Conservation (phyloP, 2,888 invertebrate species). For the Scrobipalpa atriplicella region DNA sequence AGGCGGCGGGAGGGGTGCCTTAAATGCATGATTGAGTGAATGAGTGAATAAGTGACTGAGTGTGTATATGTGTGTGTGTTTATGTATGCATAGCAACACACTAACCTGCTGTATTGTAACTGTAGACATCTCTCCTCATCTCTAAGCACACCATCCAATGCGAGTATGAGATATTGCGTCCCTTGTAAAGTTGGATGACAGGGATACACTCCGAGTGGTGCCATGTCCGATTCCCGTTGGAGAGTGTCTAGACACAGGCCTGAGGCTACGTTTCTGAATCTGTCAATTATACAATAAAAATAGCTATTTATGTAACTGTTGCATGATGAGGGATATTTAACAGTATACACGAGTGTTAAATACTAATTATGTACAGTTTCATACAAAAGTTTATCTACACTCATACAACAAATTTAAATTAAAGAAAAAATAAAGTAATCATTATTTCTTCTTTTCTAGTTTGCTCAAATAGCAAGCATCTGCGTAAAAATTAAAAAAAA, state of each 20-base stretch:
- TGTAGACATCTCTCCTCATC: constrained; percentile 91
- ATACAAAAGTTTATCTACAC: too few species aligned
- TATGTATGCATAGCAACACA: too few species aligned
- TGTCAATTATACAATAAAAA: constrained; percentile 35
- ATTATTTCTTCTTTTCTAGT: too few species aligned
- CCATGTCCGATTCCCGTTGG: constrained; percentile 85
- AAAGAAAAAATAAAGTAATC: too few species aligned
- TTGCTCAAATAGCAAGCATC: too few species aligned
- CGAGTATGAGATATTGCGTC: constrained; percentile 68
- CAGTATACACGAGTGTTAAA: not conserved
- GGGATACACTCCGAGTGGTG: constrained; percentile 88
- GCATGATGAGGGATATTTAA: not conserved
- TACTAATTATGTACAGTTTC: too few species aligned
- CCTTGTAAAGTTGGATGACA: constrained; percentile 85
- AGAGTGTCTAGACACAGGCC: constrained; percentile 91
- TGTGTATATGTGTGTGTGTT: too few species aligned
- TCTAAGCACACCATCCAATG: constrained; percentile 86
- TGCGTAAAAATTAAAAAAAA: too few species aligned
- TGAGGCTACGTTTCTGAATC: constrained; percentile 79
- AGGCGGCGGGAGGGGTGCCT: too few species aligned
- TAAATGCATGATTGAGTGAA: too few species aligned
- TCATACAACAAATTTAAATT: too few species aligned
- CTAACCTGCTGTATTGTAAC: constrained; percentile 72
- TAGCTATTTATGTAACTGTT: not conserved
- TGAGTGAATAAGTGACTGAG: too few species aligned